Conservation (phyloP, 2,888 invertebrate genomes). For the Melieria crassipennis region DNA sequence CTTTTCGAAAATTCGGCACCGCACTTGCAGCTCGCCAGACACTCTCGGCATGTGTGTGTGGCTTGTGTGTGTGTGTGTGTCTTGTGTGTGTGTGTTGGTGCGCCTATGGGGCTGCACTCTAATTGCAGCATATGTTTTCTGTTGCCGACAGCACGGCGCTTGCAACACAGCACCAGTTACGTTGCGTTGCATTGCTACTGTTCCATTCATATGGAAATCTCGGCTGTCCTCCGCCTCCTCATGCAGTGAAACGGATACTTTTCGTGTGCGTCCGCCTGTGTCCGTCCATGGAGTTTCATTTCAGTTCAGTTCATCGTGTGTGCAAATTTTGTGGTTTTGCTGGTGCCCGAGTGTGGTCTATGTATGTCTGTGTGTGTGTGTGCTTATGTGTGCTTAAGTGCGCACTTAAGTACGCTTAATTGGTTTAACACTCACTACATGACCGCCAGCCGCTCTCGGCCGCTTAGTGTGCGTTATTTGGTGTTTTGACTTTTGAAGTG, state of each 20-base stretch:
- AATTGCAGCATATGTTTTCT: too few relatives aligned
- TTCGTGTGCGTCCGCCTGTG: not conserved
- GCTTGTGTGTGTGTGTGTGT: constrained; percentile 33
- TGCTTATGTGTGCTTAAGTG: constrained; percentile 49
- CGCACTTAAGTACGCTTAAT: constrained; percentile 58
- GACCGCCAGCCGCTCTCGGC: not conserved
- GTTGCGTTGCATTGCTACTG: constrained; percentile 10
- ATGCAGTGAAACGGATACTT: constrained; percentile 11
- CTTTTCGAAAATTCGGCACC: constrained; percentile 25
- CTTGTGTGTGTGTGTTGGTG: constrained; percentile 26
- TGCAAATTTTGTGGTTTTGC: too few relatives aligned
- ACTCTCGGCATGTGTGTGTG: constrained; percentile 20
- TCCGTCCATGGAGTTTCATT: constrained; percentile 5
- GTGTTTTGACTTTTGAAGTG: not conserved
- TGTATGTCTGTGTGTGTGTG: constrained; percentile 11
- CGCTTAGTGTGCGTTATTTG: not conserved
- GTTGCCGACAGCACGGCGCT: constrained; percentile 27
- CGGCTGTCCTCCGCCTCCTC: constrained; percentile 15
- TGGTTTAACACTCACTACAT: constrained; percentile 54
- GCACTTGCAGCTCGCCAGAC: constrained; percentile 1
- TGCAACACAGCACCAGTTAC: constrained; percentile 39
- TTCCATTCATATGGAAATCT: constrained; percentile 48
- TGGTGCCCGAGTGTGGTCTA: constrained; percentile 5
- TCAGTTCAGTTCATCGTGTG: constrained; percentile 1
- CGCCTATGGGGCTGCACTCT: too few relatives aligned